Base-by-base conservation (phyloP, 2,113 vertebrate species). In the Glaucidium brasilianum region DNA sequence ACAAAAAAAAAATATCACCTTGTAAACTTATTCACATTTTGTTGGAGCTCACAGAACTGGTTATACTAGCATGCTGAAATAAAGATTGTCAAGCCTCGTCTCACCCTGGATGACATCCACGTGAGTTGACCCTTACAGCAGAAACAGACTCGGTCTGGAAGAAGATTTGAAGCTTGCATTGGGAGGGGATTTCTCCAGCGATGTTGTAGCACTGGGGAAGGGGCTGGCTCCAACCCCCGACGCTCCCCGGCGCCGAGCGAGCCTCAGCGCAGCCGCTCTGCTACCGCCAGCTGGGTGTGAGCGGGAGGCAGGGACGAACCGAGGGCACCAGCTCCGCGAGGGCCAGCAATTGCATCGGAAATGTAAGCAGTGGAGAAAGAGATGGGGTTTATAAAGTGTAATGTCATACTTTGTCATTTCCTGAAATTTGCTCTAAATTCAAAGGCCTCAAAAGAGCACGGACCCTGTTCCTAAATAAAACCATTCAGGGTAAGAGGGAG, bases 31-130 rank as follows among this genome's bases (percentile, higher is more conserved):
- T 75, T 87, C 94, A 86, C 95, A 81, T 88, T 75, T 75, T 77
- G 91, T 78, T 53, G 94, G 92, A 91, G 96, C 96, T 94, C 86
- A 94, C 92, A 94, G 83, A 89, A 95, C 86, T 21, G 76, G 81
- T 90, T 94, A 85, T 72, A 94, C 62, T 39, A 27, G 74, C 88
- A 91, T 90, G 97, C 91, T 79, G 92, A 89, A 91, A 87, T 45
- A 84, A 88, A 91, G 91, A 94, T 94, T 87, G 95, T 94, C 92
- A 91, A 92, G 89, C 86, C 92, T 92, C 25, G 1, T 71, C 88
- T 75, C 90, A 64, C 68, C 83, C 49, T 18, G 88, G 88, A 32
- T 18, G 69, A 39, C 85, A 29, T 13, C 92, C 83, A 17, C 25
- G 72, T 8, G 79, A 90, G 76, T 10, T 67, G 95, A 94, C 81